Percentiles rank a stretch among this genome's conserved stretches.
These are phyloP conservation scores for Paracentrotus lividus DNA, from an alignment of 53 echinoderm and acorn worm species.

Conservation along the genomic window DNA sequence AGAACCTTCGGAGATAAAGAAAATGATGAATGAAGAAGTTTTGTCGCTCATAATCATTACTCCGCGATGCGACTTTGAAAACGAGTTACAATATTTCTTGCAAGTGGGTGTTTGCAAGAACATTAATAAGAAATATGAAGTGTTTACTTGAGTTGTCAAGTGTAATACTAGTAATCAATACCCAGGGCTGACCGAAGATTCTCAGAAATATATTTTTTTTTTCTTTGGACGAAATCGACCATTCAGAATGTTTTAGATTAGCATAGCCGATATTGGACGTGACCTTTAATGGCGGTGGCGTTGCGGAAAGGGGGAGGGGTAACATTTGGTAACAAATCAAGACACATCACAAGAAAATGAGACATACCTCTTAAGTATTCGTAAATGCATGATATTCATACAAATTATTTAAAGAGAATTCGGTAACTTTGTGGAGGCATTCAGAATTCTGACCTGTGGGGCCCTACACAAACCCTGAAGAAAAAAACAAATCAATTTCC, in stretches of 20 bases:
- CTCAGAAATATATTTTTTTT: too few relatives aligned
- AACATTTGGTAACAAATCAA: not conserved
- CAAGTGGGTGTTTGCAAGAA: not conserved
- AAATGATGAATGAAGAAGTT: not conserved
- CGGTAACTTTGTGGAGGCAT: too few relatives aligned
- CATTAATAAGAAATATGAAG: not conserved
- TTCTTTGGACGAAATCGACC: too few relatives aligned
- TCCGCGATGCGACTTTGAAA: not conserved
- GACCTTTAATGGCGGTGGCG: not conserved
- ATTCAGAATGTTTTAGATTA: too few relatives aligned
- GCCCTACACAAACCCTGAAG: too few relatives aligned
- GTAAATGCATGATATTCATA: too few relatives aligned
- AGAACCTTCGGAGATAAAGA: not conserved
- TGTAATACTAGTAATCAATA: not conserved
- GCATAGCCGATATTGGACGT: too few relatives aligned
- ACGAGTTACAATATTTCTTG: not conserved
- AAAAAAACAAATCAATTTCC: too few relatives aligned
- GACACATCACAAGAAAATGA: too few relatives aligned
- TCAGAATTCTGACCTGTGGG: too few relatives aligned
- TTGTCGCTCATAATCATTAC: not conserved
- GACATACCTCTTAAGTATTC: too few relatives aligned
- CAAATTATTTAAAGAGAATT: too few relatives aligned
- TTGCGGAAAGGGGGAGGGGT: not conserved
- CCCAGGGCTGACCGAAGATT: not conserved
- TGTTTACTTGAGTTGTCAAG: not conserved